These are phyloP conservation scores for Spermophilus dauricus DNA, from an alignment of 2,113 vertebrate species.

Conservation along the genomic window DNA sequence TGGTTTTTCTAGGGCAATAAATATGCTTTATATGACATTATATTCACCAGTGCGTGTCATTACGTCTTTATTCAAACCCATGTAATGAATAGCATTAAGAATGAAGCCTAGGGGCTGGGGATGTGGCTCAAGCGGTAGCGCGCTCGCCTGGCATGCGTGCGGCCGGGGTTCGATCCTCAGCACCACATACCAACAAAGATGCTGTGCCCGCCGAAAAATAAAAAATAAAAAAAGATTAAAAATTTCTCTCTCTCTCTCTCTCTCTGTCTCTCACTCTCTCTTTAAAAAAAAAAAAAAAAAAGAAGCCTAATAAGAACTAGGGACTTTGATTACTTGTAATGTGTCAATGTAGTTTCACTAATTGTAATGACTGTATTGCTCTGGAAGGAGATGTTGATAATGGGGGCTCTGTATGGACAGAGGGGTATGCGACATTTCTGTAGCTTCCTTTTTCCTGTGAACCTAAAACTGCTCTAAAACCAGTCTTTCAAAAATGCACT, in stretches of 20 bases:
- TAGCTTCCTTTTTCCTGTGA: not conserved
- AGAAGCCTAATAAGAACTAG: not conserved
- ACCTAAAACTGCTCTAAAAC: not conserved
- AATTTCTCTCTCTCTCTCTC: no score
- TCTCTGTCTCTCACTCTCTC: no score
- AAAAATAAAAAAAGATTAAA: no score
- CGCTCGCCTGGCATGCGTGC: no score
- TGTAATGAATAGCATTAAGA: not conserved
- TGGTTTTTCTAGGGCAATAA: not conserved
- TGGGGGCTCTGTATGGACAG: rapidly evolving
- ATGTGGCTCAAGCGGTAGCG: no score
- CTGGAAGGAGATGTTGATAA: not conserved
- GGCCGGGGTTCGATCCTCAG: no score
- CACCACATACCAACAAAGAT: no score
- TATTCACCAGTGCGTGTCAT: not conserved
- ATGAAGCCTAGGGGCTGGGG: not conserved
- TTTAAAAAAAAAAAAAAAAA: no score
- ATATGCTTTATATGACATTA: not conserved
- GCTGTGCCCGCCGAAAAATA: no score
- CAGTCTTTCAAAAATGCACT: not conserved
- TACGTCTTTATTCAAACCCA: not conserved
- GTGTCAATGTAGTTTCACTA: not conserved
- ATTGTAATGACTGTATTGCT: not conserved
- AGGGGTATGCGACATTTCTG: not conserved
- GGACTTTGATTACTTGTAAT: not conserved